Conservation (phyloP, 2,888 invertebrate genomes). For the Volucella inflata region DNA sequence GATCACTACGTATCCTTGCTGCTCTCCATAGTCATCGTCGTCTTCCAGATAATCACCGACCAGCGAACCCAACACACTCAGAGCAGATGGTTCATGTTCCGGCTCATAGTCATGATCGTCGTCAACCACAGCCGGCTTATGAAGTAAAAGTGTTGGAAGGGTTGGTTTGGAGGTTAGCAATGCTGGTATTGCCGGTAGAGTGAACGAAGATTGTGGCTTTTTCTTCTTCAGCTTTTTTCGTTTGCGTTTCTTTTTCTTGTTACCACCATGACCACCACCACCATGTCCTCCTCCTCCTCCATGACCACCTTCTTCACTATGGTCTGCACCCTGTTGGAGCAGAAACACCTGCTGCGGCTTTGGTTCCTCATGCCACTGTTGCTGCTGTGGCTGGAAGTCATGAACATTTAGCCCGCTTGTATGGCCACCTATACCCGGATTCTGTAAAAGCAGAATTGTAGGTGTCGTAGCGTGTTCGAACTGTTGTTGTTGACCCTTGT, state of each 20-base stretch:
- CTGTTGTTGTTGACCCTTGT: conserved; percentile 60
- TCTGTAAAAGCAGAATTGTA: conserved; percentile 80
- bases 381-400: conserved; percentile 29
- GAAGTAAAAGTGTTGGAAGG: conserved; percentile 9
- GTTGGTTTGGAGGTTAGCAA: conserved; percentile 44
- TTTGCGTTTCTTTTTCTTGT: conserved; percentile 65
- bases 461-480: conserved; percentile 77
- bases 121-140: conserved; percentile 6
- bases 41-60: conserved; percentile 56
- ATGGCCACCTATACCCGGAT: conserved; percentile 34
- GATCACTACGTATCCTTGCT: conserved; percentile 50
- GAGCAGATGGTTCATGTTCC: conserved; percentile 51
- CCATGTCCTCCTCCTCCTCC: conserved; percentile 68
- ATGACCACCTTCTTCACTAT: conserved; percentile 68
- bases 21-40: conserved; percentile 43
- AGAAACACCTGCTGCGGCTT: conserved; percentile 64
- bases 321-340: conserved; percentile 44
- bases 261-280: conserved; percentile 77
- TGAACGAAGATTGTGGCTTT: conserved; percentile 47
- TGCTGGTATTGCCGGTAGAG: conserved; percentile 39
- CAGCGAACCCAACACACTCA: conserved; percentile 54
- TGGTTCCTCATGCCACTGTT: conserved; percentile 61
- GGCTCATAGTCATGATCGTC: conserved; percentile 48
- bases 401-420: conserved; percentile 33
- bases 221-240: conserved; percentile 54